Evolutionary conservation across 2,113 vertebrate species (phyloP).

Genomic region (Dicerorhinus sumatrensis): DNA sequence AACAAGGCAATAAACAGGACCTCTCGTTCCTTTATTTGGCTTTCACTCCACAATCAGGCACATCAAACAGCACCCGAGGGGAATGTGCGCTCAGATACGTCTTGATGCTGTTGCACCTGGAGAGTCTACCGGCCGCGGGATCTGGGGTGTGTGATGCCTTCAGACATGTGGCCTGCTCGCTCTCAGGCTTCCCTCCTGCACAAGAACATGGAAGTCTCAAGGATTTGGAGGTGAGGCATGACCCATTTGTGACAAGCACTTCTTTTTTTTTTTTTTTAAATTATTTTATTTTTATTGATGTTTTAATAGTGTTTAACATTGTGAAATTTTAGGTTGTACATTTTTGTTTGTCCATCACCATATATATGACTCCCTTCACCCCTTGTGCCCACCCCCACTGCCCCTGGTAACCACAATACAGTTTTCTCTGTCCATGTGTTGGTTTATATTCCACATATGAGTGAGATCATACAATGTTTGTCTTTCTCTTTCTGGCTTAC

Average conservation of each 20-base stretch:
- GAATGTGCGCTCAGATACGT: slow-evolving; percentile 30
- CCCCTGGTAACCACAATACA: too few species aligned
- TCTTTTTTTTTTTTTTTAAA: too few species aligned
- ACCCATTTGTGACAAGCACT: not conserved
- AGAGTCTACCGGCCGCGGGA: slow-evolving; percentile 85
- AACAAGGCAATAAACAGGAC: not conserved
- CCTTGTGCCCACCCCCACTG: too few species aligned
- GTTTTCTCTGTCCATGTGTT: too few species aligned
- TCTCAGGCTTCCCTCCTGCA: not conserved
- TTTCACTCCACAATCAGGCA: slow-evolving; percentile 31
- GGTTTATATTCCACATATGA: too few species aligned
- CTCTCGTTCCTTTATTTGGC: not conserved
- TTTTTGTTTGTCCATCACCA: too few species aligned
- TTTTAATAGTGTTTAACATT: too few species aligned
- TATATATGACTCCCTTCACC: too few species aligned
- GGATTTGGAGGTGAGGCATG: not conserved
- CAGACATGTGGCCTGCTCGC: not conserved
- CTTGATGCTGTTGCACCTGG: slow-evolving; percentile 85
- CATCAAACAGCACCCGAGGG: not conserved
- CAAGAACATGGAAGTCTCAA: not conserved
- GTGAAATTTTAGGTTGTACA: too few species aligned
- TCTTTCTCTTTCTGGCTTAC: too few species aligned
- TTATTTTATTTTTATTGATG: too few species aligned
- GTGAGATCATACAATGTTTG: too few species aligned
- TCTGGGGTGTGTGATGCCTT: not conserved